Conservation (phyloP, 2,113 vertebrate genomes). For the Elachura formosa region DNA sequence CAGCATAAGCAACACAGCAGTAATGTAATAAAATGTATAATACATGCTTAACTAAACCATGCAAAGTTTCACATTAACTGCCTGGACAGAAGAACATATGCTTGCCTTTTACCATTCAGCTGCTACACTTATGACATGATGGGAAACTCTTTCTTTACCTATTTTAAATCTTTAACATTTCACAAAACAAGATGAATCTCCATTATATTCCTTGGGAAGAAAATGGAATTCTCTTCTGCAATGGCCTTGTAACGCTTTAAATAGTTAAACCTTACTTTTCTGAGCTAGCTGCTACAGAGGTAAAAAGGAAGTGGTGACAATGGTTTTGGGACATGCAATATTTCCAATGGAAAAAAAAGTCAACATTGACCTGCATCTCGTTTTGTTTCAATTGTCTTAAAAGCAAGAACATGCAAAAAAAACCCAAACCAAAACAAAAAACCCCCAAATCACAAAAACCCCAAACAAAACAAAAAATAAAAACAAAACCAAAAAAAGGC, state of each 20-base stretch:
- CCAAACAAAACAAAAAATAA: neutral
- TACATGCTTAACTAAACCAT: neutral
- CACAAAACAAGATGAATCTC: neutral
- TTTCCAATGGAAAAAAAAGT: neutral
- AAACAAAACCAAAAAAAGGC: neutral
- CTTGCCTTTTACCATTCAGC: neutral
- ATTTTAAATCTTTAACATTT: neutral
- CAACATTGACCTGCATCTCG: neutral
- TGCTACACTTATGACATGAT: neutral
- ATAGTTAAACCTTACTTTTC: neutral
- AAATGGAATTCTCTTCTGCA: neutral
- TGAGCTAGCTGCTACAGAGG: neutral
- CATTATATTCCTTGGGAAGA: neutral
- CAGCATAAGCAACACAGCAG: neutral
- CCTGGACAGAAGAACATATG: neutral
- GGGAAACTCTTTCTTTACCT: neutral
- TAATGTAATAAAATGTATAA: neutral
- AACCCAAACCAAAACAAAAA: neutral
- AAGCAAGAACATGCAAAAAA: neutral
- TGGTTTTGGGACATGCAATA: neutral
- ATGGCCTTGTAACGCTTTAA: neutral
- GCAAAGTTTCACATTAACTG: neutral
- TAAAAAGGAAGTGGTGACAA: neutral
- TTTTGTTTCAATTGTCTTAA: constrained; percentile 36
- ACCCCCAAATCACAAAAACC: too few relatives aligned